Percentiles rank a stretch among this genome's conserved stretches.
phyloP scores from a whole-genome alignment of 1,140 invertebrate species.

The Xylocopa sonorina region DNA sequence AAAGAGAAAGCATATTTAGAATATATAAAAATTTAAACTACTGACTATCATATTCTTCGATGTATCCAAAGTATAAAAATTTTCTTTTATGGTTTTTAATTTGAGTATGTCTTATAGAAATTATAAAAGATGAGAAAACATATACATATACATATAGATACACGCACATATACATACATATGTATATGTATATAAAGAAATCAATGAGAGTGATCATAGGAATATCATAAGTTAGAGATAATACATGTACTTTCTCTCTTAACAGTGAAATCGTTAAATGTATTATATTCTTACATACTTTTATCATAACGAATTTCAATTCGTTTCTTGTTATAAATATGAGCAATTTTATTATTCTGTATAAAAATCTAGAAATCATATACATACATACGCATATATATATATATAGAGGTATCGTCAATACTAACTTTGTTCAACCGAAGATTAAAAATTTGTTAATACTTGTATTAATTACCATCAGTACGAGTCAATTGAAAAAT shows the following conservation, averaged over 20 bases:
- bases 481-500: slow-evolving; percentile 75
- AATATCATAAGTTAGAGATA: slow-evolving; percentile 10
- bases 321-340: slow-evolving; percentile 37
- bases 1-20: slow-evolving; percentile 45
- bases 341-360: slow-evolving; percentile 63
- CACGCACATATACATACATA: not conserved
- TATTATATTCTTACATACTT: slow-evolving; percentile 27
- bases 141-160: slow-evolving; percentile 27
- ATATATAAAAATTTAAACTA: slow-evolving; percentile 59
- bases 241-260: slow-evolving; percentile 10
- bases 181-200: slow-evolving; percentile 40
- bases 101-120: slow-evolving; percentile 31
- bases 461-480: slow-evolving; percentile 73
- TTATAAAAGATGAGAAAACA: slow-evolving; percentile 34
- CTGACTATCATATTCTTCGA: slow-evolving; percentile 40
- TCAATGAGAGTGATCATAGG: slow-evolving; percentile 17
- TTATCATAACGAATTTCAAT: slow-evolving; percentile 3
- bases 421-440: slow-evolving; percentile 61
- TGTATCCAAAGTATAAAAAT: slow-evolving; percentile 55
- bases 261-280: slow-evolving; percentile 14
- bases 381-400: slow-evolving; percentile 49
- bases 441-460: slow-evolving; percentile 75
- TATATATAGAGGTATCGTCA: slow-evolving; percentile 59
- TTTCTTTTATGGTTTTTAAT: slow-evolving; percentile 42
- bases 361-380: slow-evolving; percentile 66